Conservation (phyloP, 2,113 vertebrate species). For the Arizona elegans region DNA sequence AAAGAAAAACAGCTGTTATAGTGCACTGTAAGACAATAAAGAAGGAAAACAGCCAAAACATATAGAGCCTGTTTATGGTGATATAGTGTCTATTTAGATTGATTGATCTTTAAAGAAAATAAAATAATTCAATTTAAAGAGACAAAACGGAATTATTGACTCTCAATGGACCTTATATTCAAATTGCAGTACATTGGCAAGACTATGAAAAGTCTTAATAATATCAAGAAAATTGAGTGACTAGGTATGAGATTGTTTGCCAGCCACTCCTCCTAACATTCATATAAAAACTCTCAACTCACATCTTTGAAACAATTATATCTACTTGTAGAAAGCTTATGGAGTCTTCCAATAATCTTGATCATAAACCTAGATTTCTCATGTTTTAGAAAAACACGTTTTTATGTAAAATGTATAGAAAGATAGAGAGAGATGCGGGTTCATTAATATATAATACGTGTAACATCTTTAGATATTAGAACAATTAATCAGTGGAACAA, state of each 20-base stretch:
- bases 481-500: too few relatives aligned
- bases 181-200: neutral
- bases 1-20: neutral
- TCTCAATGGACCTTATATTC: neutral
- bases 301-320: neutral
- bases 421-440: neutral
- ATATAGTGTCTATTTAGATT: neutral
- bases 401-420: neutral
- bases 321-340: neutral
- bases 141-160: neutral
- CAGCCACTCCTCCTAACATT: neutral
- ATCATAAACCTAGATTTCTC: neutral
- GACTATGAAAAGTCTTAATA: neutral
- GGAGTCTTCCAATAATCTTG: neutral
- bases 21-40: neutral
- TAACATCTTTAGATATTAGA: neutral
- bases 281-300: neutral
- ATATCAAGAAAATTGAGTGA: neutral
- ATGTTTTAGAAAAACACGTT: neutral
- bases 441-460: neutral
- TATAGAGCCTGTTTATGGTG: neutral
- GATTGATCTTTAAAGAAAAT: neutral
- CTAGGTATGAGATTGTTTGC: neutral
- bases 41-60: neutral
- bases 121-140: neutral